Evolutionary conservation across 2,113 vertebrate species (phyloP).

Genomic region (Megaceryle maxima): DNA sequence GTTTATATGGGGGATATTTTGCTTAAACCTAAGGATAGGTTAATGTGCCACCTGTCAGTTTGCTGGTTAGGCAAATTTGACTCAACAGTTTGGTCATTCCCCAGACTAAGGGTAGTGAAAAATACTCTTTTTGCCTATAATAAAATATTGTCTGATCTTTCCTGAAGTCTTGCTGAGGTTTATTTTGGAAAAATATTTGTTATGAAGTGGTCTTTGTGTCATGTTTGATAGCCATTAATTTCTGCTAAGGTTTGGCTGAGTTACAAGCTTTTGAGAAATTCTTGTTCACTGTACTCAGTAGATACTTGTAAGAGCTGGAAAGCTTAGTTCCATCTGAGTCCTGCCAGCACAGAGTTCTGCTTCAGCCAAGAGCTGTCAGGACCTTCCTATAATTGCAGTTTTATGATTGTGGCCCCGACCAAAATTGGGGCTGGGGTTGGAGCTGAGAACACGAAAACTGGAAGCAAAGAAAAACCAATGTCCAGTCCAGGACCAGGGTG

Average conservation of each 20-base stretch:
- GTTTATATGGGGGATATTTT: background rate
- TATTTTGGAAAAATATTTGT: background rate
- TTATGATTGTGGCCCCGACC: background rate
- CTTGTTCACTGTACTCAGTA: background rate
- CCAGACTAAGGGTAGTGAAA: background rate
- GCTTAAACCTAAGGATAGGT: background rate
- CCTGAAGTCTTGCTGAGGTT: background rate
- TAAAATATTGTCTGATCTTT: background rate
- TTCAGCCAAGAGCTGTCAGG: constrained; percentile 3
- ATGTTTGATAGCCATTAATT: background rate
- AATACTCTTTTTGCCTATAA: background rate
- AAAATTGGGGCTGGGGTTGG: background rate
- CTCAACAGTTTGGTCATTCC: background rate
- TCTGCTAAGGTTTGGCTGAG: constrained; percentile 1
- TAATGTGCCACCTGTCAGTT: background rate
- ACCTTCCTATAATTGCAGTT: background rate
- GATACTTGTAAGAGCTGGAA: background rate
- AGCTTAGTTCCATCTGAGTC: background rate
- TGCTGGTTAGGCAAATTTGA: background rate
- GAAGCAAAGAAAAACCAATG: background rate
- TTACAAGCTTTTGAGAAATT: constrained; percentile 5
- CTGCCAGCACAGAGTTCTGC: constrained; percentile 4
- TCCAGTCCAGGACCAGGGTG: background rate
- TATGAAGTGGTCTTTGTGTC: background rate
- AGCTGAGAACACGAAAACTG: background rate